Evolutionary conservation across 2,888 invertebrate genomes (phyloP).

Genomic region (Callinectes sapidus): DNA sequence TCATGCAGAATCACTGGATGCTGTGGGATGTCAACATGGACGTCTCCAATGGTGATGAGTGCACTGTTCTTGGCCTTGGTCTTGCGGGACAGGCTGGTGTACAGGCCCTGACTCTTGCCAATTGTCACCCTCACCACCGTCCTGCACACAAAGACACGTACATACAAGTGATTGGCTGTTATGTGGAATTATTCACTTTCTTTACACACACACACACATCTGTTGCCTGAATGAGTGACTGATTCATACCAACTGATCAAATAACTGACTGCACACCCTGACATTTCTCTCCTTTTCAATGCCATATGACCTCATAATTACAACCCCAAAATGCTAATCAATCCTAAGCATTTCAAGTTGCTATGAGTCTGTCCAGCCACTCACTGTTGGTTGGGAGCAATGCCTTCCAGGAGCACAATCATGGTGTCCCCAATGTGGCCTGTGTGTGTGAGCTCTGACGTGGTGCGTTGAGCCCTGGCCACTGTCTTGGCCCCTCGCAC

Average conservation of each 20-base stretch:
- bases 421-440: constrained; percentile 94
- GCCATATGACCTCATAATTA: not conserved
- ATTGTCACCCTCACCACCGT: constrained; percentile 95
- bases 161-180: no score
- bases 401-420: constrained; percentile 93
- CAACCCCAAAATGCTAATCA: no score
- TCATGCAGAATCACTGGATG: constrained; percentile 98
- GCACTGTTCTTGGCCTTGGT: constrained; percentile 88
- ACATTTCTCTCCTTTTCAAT: not conserved
- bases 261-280: not conserved
- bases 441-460: constrained; percentile 80
- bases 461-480: constrained; percentile 53
- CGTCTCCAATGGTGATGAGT: constrained; percentile 89
- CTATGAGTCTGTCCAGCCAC: constrained; percentile 74
- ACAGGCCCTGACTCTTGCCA: constrained; percentile 93
- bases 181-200: not conserved
- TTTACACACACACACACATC: not conserved
- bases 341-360: no score
- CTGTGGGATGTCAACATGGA: constrained; percentile 96
- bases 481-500: constrained; percentile 59
- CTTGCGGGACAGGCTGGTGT: constrained; percentile 87
- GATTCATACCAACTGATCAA: not conserved
- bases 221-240: not conserved
- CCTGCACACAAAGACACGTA: constrained; percentile 76
- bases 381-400: constrained; percentile 91